phyloP scores from a whole-genome alignment of 2,888 invertebrate species.

The Blera fallax region DNA sequence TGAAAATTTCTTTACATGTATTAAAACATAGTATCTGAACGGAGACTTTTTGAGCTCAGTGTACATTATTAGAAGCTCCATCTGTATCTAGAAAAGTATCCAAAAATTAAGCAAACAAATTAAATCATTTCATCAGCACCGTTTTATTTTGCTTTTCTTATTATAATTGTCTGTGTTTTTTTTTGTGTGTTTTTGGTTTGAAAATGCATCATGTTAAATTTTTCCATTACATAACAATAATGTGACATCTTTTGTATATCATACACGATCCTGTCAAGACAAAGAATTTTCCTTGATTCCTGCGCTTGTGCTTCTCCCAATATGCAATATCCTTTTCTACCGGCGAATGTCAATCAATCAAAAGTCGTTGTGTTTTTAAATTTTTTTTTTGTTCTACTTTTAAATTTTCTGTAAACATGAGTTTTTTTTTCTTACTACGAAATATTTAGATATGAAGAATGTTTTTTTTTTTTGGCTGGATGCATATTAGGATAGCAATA shows the following conservation, averaged over 20 bases:
- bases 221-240: slow-evolving; percentile 20
- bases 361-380: slow-evolving; percentile 48
- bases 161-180: neutral
- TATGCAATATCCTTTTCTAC: neutral
- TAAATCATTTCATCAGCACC: slow-evolving; percentile 50
- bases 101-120: neutral
- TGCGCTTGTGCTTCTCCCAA: slow-evolving; percentile 16
- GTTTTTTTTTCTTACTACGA: neutral
- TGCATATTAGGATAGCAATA: slow-evolving; percentile 45
- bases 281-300: neutral
- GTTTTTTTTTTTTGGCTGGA: slow-evolving; percentile 24
- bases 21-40: too few species aligned
- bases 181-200: neutral
- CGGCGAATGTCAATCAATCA: slow-evolving; percentile 16
- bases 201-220: neutral
- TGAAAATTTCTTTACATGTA: too few species aligned
- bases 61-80: too few species aligned
- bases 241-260: slow-evolving; percentile 5
- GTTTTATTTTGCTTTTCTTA: slow-evolving; percentile 18
- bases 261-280: neutral
- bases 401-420: neutral
- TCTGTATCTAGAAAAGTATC: too few species aligned
- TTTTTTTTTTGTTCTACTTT: slow-evolving; percentile 12
- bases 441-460: slow-evolving; percentile 23
- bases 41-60: too few species aligned